A percentile compares a stretch with the other conserved stretches of the same genome.
Conservation (phyloP, 2,888 invertebrate genomes). For the Phytoseiulus persimilis region DNA sequence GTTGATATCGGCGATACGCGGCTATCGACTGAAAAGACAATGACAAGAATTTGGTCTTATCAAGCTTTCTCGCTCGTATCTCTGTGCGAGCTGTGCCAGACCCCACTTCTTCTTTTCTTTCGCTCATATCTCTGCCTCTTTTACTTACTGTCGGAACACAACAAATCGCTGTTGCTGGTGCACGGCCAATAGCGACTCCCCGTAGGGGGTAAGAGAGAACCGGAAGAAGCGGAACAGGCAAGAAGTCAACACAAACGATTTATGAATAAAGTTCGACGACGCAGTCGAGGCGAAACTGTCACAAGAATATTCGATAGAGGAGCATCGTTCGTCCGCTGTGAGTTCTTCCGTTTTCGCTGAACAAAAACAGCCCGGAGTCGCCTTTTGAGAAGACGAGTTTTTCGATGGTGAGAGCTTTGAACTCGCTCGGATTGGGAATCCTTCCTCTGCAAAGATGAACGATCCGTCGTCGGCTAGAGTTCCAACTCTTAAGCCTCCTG, state of each 20-base stretch:
- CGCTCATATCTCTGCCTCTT: not conserved
- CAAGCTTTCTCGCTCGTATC: not conserved
- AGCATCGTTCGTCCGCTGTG: not conserved
- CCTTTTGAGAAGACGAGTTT: not conserved
- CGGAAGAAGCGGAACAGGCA: not conserved
- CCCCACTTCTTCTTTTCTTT: not conserved
- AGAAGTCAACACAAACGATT: not conserved
- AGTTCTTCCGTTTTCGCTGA: not conserved
- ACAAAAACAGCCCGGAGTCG: not conserved
- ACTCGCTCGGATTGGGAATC: not conserved
- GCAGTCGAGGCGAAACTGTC: not conserved
- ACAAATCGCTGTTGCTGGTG: not conserved
- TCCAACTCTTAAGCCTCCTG: no score
- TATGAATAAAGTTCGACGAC: not conserved
- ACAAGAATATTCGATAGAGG: not conserved
- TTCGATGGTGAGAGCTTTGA: not conserved
- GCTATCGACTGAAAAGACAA: not conserved
- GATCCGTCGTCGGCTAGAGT: no score
- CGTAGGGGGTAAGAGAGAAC: not conserved
- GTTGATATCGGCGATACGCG: not conserved
- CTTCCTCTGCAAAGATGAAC: no score
- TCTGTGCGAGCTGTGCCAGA: not conserved
- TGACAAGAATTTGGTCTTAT: not conserved
- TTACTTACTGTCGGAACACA: not conserved
- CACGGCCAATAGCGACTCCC: not conserved